These are phyloP conservation scores for Enteromius treurensis DNA, from an alignment of 2,797 vertebrate species.

Conservation along the genomic window DNA sequence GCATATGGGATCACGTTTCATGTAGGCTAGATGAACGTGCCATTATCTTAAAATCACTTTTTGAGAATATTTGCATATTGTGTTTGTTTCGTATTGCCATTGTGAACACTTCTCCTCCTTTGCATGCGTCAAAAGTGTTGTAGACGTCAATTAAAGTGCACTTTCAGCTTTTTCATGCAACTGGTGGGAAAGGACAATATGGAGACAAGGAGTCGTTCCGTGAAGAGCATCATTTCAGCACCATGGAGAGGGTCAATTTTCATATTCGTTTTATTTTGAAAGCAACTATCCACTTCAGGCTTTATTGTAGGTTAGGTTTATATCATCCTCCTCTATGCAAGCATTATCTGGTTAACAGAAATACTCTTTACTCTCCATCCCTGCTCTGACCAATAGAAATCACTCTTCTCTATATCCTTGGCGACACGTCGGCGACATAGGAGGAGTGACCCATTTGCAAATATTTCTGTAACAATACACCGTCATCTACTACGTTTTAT, in stretches of 20 bases:
- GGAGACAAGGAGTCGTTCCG: background rate
- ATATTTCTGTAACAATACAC: background rate
- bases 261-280: background rate
- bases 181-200: constrained; percentile 49
- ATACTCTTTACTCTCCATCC: background rate
- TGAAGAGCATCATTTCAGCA: constrained; percentile 48
- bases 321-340: background rate
- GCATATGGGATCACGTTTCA: background rate
- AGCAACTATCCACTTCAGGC: background rate
- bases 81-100: background rate
- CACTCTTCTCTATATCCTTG: constrained; percentile 40
- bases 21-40: background rate
- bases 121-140: background rate
- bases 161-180: constrained; percentile 43
- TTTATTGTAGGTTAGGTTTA: background rate
- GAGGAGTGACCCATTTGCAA: background rate
- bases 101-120: background rate
- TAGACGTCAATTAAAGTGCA: background rate
- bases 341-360: constrained; percentile 6
- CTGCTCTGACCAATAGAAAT: constrained; percentile 24
- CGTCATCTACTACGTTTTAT: background rate
- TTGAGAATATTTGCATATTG: background rate
- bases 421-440: constrained; percentile 18
- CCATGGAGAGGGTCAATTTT: constrained; percentile 54
- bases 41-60: background rate